A percentile compares a stretch with the other conserved stretches of the same genome.
Evolutionary conservation across 2,888 invertebrate genomes (phyloP).

Genomic region (Germaria angustata): DNA sequence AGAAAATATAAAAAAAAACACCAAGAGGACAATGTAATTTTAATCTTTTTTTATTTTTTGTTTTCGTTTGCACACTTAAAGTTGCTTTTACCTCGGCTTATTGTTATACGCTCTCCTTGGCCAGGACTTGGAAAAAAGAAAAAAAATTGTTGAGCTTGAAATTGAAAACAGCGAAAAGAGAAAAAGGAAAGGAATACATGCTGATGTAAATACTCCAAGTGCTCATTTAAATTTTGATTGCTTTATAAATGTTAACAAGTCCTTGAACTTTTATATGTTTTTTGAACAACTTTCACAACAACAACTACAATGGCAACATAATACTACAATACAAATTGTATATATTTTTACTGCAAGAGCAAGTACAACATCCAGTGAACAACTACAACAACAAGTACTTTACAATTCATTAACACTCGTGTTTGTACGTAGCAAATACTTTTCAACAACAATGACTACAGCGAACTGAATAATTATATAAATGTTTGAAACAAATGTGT

Average conservation of each 20-base stretch:
- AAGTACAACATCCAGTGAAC: slow-evolving; percentile 21
- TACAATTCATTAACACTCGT: slow-evolving; percentile 61
- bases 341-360: slow-evolving; percentile 10
- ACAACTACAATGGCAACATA: slow-evolving; percentile 61
- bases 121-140: neutral
- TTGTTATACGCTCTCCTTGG: slow-evolving; percentile 36
- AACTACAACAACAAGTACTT: slow-evolving; percentile 42
- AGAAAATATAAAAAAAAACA: neutral
- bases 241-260: slow-evolving; percentile 78
- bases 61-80: slow-evolving; percentile 3
- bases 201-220: slow-evolving; percentile 68
- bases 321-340: slow-evolving; percentile 25
- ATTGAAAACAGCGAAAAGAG: slow-evolving; percentile 43
- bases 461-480: slow-evolving; percentile 21
- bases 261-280: slow-evolving; percentile 74
- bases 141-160: slow-evolving; percentile 49
- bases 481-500: slow-evolving; percentile 4
- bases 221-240: slow-evolving; percentile 78
- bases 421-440: slow-evolving; percentile 5
- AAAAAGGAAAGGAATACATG: slow-evolving; percentile 2
- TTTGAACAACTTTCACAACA: slow-evolving; percentile 40
- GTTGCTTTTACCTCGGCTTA: slow-evolving; percentile 23
- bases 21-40: slow-evolving; percentile 33
- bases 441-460: slow-evolving; percentile 14
- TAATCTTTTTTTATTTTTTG: slow-evolving; percentile 13